Evolutionary conservation across 2,888 invertebrate species (phyloP).

Genomic region (Lasius platythorax): DNA sequence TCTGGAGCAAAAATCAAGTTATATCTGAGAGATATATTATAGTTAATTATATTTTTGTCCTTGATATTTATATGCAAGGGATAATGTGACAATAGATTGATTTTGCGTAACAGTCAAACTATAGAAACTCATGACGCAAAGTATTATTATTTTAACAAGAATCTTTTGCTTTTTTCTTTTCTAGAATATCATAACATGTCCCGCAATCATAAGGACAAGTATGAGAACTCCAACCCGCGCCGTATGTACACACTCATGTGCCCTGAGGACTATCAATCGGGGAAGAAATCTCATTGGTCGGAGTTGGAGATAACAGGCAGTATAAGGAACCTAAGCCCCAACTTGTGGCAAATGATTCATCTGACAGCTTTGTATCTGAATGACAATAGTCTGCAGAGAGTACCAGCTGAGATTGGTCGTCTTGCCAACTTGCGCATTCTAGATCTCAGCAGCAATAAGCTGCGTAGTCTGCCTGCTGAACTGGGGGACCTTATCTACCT

Average conservation of each 20-base stretch:
- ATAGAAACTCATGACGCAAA: background rate
- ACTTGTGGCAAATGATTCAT: conserved; percentile 96
- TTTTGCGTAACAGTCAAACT: conserved; percentile 41
- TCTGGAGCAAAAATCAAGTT: background rate
- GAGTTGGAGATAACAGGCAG: conserved; percentile 97
- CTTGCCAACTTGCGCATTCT: conserved; percentile 94
- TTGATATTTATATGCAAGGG: background rate
- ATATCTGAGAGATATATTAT: background rate
- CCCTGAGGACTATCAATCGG: conserved; percentile 96
- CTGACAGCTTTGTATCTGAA: conserved; percentile 98
- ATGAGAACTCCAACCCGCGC: conserved; percentile 93
- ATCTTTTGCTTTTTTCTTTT: conserved; percentile 44
- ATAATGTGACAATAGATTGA: conserved; percentile 45
- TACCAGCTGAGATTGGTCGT: conserved; percentile 96
- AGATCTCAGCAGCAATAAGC: conserved; percentile 97
- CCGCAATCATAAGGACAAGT: conserved; percentile 94
- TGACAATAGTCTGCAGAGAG: conserved; percentile 96
- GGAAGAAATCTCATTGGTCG: conserved; percentile 97
- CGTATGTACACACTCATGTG: conserved; percentile 97
- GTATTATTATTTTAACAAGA: conserved; percentile 6
- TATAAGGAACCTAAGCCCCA: conserved; percentile 97
- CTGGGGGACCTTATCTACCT: conserved; percentile 98
- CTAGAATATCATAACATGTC: conserved; percentile 86
- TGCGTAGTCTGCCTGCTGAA: conserved; percentile 97
- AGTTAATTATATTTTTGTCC: background rate